These are phyloP conservation scores for Heteropelma amictum DNA, from an alignment of 2,888 invertebrate genomes.

Conservation along the genomic window DNA sequence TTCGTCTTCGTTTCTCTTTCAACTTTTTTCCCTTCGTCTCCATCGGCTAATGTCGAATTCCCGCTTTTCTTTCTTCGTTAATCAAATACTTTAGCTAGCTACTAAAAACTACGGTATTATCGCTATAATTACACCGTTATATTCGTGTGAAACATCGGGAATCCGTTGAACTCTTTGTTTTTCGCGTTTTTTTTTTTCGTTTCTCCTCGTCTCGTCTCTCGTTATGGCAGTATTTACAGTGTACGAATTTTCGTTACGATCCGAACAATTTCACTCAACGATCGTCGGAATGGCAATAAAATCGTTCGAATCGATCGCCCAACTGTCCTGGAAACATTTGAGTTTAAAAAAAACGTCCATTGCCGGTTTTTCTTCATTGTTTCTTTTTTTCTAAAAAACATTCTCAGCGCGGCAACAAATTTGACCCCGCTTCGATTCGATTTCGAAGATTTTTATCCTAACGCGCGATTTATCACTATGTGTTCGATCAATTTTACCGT, in stretches of 20 bases:
- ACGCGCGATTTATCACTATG: constrained; percentile 25
- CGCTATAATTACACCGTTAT: constrained; percentile 30
- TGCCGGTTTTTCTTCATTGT: no score
- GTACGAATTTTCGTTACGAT: constrained; percentile 24
- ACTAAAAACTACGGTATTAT: constrained; percentile 49
- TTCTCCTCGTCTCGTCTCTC: background rate
- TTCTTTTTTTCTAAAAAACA: background rate
- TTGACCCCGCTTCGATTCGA: constrained; percentile 16
- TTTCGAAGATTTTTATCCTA: constrained; percentile 8
- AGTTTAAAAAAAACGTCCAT: no score
- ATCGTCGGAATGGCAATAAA: constrained; percentile 28
- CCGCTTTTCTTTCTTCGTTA: background rate
- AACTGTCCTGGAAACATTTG: constrained; percentile 23
- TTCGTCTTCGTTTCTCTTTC: background rate
- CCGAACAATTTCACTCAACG: background rate
- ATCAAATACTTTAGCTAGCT: constrained; percentile 48
- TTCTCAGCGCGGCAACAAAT: background rate
- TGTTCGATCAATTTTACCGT: constrained; percentile 19
- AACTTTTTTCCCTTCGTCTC: background rate
- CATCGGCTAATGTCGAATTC: constrained; percentile 17
- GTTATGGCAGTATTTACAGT: constrained; percentile 55
- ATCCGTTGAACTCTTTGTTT: constrained; percentile 1
- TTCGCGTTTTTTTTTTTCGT: background rate
- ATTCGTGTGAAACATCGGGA: constrained; percentile 52
- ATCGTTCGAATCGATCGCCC: constrained; percentile 19